Conservation (phyloP, 2,797 vertebrate genomes). For the Urocyon cinereoargenteus region DNA sequence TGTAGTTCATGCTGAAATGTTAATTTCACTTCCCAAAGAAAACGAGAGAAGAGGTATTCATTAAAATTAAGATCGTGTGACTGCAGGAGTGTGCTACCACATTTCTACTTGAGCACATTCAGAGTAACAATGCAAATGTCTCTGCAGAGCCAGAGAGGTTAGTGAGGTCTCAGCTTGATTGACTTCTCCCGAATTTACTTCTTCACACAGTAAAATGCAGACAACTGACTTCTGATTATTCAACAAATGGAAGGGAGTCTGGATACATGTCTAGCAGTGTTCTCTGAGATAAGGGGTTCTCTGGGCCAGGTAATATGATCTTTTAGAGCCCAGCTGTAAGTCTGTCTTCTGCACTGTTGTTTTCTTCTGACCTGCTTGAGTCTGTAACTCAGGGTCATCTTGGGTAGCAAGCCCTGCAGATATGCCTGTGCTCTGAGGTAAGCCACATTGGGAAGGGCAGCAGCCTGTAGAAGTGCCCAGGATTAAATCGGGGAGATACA, state of each 20-base stretch:
- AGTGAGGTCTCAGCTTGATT: not conserved
- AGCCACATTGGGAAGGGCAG: fast-evolving
- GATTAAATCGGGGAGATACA: not conserved
- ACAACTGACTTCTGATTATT: not conserved
- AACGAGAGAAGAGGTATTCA: not conserved
- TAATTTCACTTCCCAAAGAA: slow-evolving; percentile 58
- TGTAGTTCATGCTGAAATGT: slow-evolving; percentile 5
- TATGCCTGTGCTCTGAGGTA: not conserved
- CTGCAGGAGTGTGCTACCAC: not conserved
- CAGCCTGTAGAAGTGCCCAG: not conserved
- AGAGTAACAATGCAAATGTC: not conserved
- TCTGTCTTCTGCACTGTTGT: not conserved
- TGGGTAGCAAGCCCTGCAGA: not conserved
- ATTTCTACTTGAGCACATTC: not conserved
- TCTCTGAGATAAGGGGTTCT: not conserved
- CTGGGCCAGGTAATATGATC: not conserved
- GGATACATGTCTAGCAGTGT: not conserved
- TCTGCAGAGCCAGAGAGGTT: not conserved
- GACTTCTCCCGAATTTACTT: not conserved
- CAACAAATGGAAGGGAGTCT: not conserved
- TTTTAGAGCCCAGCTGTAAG: not conserved
- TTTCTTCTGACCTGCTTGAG: not conserved
- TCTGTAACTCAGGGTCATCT: not conserved
- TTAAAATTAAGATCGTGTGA: slow-evolving; percentile 18
- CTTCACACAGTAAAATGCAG: not conserved